phyloP scores from a whole-genome alignment of 2,113 vertebrate species.

The Oncorhynchus gorbuscha region DNA sequence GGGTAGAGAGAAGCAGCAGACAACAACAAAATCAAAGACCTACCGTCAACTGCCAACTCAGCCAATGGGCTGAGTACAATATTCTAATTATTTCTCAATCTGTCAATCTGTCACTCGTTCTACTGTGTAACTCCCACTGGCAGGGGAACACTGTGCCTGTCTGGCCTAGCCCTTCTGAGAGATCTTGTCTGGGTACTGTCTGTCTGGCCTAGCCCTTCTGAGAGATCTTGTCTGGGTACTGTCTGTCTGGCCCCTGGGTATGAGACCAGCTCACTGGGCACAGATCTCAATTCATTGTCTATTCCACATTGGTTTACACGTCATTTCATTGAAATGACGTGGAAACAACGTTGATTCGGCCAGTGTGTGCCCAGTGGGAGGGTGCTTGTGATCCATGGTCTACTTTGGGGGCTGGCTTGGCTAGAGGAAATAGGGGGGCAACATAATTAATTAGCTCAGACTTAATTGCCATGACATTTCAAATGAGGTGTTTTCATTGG shows the following conservation, averaged over 20 bases:
- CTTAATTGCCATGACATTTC: conserved; percentile 28
- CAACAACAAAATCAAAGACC: neutral
- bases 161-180: neutral
- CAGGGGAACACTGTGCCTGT: conserved; percentile 12
- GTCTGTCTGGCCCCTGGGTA: neutral
- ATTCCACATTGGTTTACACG: too few species aligned
- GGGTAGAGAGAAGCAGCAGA: neutral
- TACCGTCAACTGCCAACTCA: neutral
- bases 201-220: neutral
- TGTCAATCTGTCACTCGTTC: conserved; percentile 50
- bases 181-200: too few species aligned
- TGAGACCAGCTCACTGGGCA: neutral
- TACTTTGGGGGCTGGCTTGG: conserved; percentile 15
- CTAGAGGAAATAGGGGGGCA: conserved; percentile 2
- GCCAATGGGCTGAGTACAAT: neutral
- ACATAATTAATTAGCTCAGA: conserved; percentile 23
- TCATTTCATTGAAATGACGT: too few species aligned
- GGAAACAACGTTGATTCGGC: too few species aligned
- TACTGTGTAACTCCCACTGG: conserved; percentile 22
- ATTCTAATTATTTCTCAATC: conserved; percentile 41
- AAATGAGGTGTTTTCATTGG: conserved; percentile 26
- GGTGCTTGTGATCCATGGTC: neutral
- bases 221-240: too few species aligned
- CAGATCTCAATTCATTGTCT: too few species aligned
- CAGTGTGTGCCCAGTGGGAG: neutral